These are phyloP conservation scores for Spondyliosoma cantharus DNA, from an alignment of 2,797 vertebrate genomes.

Conservation along the genomic window DNA sequence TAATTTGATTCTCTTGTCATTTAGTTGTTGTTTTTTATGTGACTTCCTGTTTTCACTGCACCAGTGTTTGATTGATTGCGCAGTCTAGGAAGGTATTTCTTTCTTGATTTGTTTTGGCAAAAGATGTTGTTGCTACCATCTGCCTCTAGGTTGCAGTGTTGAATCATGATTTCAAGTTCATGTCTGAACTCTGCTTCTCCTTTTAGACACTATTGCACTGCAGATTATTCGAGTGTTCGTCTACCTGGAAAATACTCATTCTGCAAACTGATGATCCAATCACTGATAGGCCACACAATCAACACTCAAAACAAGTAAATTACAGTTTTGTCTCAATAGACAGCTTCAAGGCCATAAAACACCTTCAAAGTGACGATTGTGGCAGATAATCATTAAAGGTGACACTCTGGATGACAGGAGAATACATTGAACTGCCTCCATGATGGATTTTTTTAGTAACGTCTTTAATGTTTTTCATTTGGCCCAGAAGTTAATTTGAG, in stretches of 20 bases:
- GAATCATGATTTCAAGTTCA: conserved; percentile 55
- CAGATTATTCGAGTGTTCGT: conserved; percentile 51
- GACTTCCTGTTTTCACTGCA: background rate
- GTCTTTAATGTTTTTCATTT: conserved; percentile 53
- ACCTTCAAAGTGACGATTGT: conserved; percentile 49
- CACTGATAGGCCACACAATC: conserved; percentile 45
- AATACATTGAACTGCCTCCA: conserved; percentile 25
- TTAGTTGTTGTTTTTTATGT: background rate
- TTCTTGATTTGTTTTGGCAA: background rate
- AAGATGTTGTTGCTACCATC: conserved; percentile 48
- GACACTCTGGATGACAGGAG: conserved; percentile 54
- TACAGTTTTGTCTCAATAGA: conserved; percentile 49
- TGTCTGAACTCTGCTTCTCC: conserved; percentile 14
- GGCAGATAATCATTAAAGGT: conserved; percentile 55
- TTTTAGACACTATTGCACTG: conserved; percentile 38
- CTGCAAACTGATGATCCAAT: conserved; percentile 52
- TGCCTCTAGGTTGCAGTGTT: conserved; percentile 78
- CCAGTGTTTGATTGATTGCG: background rate
- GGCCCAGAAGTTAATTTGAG: conserved; percentile 58
- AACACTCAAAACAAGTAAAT: conserved; percentile 53
- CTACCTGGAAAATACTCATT: conserved; percentile 53
- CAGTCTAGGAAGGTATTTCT: background rate
- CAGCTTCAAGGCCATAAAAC: conserved; percentile 39
- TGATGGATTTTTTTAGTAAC: conserved; percentile 33
- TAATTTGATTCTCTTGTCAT: background rate